phyloP scores from a whole-genome alignment of 2,888 invertebrate species.

The Amphipyra berbera region DNA sequence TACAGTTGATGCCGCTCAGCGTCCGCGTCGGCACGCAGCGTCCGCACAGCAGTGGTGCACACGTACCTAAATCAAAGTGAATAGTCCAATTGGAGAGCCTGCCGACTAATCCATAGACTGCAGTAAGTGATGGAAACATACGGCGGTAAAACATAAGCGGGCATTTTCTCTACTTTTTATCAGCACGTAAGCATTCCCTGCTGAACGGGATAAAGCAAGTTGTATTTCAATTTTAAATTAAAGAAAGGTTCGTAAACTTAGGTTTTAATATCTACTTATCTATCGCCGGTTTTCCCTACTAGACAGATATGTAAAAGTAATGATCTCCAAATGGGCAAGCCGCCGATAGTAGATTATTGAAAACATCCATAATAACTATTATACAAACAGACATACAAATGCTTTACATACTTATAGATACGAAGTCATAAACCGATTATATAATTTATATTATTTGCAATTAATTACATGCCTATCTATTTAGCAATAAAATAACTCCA shows the following conservation, averaged over 20 bases:
- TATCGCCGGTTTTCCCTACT: too few species aligned
- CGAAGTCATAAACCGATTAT: slow-evolving; percentile 17
- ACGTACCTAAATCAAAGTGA: slow-evolving; percentile 3
- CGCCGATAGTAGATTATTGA: too few species aligned
- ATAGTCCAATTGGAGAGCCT: not conserved
- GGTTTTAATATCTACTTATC: too few species aligned
- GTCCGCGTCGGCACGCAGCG: too few species aligned
- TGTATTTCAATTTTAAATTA: too few species aligned
- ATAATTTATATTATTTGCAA: slow-evolving; percentile 29
- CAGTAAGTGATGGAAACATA: slow-evolving; percentile 4
- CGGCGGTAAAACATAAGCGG: not conserved
- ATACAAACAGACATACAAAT: not conserved
- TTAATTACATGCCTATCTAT: slow-evolving; percentile 41
- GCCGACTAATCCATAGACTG: not conserved
- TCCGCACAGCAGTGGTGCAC: not conserved
- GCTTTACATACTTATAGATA: not conserved
- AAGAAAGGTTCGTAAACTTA: too few species aligned
- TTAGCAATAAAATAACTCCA: slow-evolving; percentile 26
- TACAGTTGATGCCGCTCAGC: not conserved
- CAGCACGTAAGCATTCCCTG: too few species aligned
- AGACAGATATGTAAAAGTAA: too few species aligned
- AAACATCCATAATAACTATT: too few species aligned
- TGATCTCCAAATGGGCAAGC: too few species aligned
- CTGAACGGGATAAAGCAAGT: too few species aligned
- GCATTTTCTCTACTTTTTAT: too few species aligned